Base-by-base conservation (phyloP, 2,888 invertebrate genomes). In the Eledone cirrhosa region DNA sequence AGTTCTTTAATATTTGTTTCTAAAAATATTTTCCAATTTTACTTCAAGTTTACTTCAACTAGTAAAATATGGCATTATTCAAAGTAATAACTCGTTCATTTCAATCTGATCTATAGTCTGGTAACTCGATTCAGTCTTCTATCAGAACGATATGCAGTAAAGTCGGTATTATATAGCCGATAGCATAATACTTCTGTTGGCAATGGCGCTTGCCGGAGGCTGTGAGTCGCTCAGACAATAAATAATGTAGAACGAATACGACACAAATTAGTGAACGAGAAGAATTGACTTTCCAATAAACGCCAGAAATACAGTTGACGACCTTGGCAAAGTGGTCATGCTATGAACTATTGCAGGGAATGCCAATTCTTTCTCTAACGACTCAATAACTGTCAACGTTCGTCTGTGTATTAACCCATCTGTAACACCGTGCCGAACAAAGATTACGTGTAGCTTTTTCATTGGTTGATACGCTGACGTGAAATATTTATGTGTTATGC, bases 201-300 rank as follows among this genome's bases (percentile, higher is more conserved):
- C 41, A 41, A 41, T 41, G 41, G 41, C 11, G 41, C 41, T 41
- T 41, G 41, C 41, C 41, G 41, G 8, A 41, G 41, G 41, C 41
- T 41, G 41, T 41, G 72, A 72, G n/a, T 72, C 29, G 41, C 72
- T 72, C 41, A 72, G 41, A 31, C 33, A 14, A 41, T 72, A 41
- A 41, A 72, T 72, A 41, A 72, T 72, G 72, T 29, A 29, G 31
- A 41, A 72, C 72, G 72, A 72, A 72, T 22, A 72, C 22, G 33
- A 72, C 72, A 33, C n/a, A 72, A 72, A 72, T 72, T 72, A 72
- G 72, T 72, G 72, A 41, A 19, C n/a, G 72, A 72, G 33, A 41
- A 72, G 72, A 72, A 72, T 72, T 72, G 72, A 72, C 72, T 72
- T 72, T 72, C 22, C 72, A 72, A 72, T 72, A 72, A 72, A 72